Conservation (phyloP, 2,113 vertebrate species). For the Ctenodactylus gundi region DNA sequence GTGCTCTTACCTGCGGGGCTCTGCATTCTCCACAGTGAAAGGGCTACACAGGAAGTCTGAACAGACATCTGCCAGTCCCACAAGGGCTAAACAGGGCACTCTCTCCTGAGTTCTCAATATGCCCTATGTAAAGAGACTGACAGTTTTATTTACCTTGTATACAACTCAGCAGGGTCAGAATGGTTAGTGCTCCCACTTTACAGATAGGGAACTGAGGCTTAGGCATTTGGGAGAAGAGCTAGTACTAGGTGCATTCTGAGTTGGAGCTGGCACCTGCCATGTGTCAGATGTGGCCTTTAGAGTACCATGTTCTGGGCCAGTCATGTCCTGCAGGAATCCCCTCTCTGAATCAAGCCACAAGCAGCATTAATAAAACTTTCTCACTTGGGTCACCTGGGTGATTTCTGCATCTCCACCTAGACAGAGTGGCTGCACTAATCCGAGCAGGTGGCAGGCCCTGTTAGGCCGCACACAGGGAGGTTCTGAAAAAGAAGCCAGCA, state of each 20-base stretch:
- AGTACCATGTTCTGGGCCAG: neutral
- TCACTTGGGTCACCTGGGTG: no score
- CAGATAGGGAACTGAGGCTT: neutral
- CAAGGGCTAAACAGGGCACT: neutral
- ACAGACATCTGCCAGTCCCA: neutral
- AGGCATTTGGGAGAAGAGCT: neutral
- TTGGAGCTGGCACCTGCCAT: neutral
- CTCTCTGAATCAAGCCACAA: neutral
- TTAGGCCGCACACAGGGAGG: neutral
- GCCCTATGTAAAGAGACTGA: accelerated
- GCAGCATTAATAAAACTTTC: neutral
- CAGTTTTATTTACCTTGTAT: neutral
- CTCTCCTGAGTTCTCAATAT: accelerated
- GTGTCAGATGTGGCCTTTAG: accelerated
- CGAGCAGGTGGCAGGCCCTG: neutral
- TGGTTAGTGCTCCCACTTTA: accelerated
- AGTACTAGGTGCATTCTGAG: neutral
- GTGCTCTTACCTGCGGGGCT: neutral
- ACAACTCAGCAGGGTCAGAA: neutral
- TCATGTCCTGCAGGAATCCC: neutral
- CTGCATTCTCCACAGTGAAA: no score
- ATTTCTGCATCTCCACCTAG: neutral
- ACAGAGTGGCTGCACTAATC: neutral
- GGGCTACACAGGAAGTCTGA: accelerated
- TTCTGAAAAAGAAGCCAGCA: neutral